These are phyloP conservation scores for Cololabis saira DNA, from an alignment of 2,113 vertebrate species.

Conservation along the genomic window DNA sequence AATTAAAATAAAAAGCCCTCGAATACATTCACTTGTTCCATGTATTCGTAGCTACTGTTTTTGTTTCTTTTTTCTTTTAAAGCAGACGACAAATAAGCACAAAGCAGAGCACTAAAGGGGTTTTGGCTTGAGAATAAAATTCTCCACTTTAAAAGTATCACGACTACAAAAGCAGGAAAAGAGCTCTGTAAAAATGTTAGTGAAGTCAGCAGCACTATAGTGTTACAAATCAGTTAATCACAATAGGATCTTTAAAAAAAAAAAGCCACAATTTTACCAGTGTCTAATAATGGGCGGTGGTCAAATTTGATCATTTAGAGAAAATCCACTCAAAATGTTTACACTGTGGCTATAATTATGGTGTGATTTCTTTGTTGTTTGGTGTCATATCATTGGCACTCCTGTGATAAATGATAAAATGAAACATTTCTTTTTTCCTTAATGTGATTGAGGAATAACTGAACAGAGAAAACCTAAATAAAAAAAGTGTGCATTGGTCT, in stretches of 20 bases:
- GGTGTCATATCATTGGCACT: too few relatives aligned
- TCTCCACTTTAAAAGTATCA: constrained; percentile 52
- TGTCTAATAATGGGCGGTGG: not conserved
- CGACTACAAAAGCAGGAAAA: constrained; percentile 46
- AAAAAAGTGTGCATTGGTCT: too few relatives aligned
- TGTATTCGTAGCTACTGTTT: constrained; percentile 55
- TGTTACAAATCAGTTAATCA: constrained; percentile 20
- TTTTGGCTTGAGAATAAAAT: constrained; percentile 73
- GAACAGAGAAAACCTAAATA: too few relatives aligned
- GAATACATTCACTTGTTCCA: constrained; percentile 59
- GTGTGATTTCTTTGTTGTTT: not conserved
- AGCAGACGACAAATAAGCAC: constrained; percentile 38
- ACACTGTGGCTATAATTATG: constrained; percentile 5
- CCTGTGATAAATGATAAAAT: not conserved
- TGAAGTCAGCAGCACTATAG: constrained; percentile 30
- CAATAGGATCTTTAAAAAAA: constrained; percentile 18
- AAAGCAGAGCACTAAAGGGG: constrained; percentile 34
- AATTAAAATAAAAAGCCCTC: constrained; percentile 25
- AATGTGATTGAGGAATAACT: not conserved
- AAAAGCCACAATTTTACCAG: constrained; percentile 3
- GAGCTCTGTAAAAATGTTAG: constrained; percentile 57
- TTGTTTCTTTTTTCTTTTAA: constrained; percentile 36
- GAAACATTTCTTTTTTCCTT: not conserved
- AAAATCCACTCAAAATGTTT: constrained; percentile 32
- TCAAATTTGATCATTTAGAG: constrained; percentile 25